A percentile compares a stretch with the other conserved stretches of the same genome.
Conservation (phyloP, 37 sponge, comb jelly and placozoan genomes). For the Cladorhizidae sp. region DNA sequence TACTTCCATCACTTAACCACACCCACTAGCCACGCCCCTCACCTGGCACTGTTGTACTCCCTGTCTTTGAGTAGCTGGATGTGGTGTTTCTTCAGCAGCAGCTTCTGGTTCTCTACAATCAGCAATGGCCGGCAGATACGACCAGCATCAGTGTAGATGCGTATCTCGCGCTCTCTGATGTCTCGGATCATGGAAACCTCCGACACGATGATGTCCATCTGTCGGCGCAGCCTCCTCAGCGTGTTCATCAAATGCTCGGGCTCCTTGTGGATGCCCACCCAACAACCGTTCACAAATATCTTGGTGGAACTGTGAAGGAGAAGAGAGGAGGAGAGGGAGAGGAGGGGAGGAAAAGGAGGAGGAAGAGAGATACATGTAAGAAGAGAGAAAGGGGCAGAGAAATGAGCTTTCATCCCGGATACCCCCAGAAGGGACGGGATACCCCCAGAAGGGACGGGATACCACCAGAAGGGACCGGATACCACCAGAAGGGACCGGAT, state of each 20-base stretch:
- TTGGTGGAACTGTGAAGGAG: constrained; percentile 89
- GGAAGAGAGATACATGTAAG: too few relatives aligned
- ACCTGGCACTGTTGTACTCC: constrained; percentile 94
- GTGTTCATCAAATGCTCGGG: constrained; percentile 99
- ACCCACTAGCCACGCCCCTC: not conserved
- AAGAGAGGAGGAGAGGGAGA: not conserved
- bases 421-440: too few relatives aligned
- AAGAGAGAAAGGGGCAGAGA: too few relatives aligned
- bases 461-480: too few relatives aligned
- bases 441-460: too few relatives aligned
- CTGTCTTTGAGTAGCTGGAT: constrained; percentile 95
- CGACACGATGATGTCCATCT: constrained; percentile 99
- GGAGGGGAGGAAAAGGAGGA: too few relatives aligned
- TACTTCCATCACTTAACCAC: too few relatives aligned
- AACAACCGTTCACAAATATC: constrained; percentile 99
- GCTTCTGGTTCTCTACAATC: constrained; percentile 98
- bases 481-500: too few relatives aligned
- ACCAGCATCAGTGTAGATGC: constrained; percentile 99
- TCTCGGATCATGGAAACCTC: constrained; percentile 98
- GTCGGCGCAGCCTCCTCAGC: constrained; percentile 92
- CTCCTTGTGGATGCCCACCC: constrained; percentile 98
- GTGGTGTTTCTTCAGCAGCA: constrained; percentile 93
- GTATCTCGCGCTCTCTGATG: constrained; percentile 95
- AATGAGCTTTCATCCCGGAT: too few relatives aligned
- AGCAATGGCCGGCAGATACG: constrained; percentile 97